Conservation (phyloP, 2,113 vertebrate genomes). For the Xenus cinereus region DNA sequence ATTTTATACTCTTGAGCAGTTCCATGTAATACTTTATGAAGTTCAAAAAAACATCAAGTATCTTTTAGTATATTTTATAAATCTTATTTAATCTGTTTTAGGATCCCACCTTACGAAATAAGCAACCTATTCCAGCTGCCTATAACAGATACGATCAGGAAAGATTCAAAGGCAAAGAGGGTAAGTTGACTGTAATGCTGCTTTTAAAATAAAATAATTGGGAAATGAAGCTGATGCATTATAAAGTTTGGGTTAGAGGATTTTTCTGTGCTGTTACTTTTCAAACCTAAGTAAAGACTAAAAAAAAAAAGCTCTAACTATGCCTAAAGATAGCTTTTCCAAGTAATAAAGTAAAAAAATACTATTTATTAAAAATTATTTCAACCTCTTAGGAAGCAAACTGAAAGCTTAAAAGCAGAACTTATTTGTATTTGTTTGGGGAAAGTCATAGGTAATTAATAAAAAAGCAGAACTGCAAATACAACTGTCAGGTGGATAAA, state of each 20-base stretch:
- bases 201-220: not conserved
- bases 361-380: not conserved
- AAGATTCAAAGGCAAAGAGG: constrained; percentile 98
- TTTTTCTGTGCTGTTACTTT: not conserved
- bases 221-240: not conserved
- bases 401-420: not conserved
- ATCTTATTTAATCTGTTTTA: constrained; percentile 53
- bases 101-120: constrained; percentile 92
- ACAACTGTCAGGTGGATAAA: not conserved
- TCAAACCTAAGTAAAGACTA: not conserved
- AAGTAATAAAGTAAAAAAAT: not conserved
- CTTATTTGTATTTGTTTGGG: not conserved
- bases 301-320: not conserved
- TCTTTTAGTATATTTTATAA: not conserved
- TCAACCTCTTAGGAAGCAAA: not conserved
- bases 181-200: constrained; percentile 65
- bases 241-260: not conserved
- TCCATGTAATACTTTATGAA: not conserved
- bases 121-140: constrained; percentile 92
- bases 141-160: constrained; percentile 99
- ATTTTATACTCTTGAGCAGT: not conserved
- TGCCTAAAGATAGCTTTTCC: not conserved
- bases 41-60: not conserved
- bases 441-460: not conserved
- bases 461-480: not conserved